These are phyloP conservation scores for Aphidius colemani DNA, from an alignment of 2,888 invertebrate species.

Conservation along the genomic window DNA sequence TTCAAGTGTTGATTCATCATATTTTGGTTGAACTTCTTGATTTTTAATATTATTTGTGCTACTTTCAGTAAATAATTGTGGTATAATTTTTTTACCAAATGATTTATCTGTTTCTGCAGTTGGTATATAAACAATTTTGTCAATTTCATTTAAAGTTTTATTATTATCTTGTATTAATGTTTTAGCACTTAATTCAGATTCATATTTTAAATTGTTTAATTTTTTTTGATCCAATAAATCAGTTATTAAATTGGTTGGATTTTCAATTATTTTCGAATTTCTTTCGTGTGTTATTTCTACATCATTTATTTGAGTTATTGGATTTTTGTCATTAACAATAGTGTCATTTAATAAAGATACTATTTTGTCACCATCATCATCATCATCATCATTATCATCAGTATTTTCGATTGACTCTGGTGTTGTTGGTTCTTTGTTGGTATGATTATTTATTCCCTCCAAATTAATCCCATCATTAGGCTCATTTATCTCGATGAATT, in stretches of 20 bases:
- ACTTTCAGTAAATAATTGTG: conserved; percentile 43
- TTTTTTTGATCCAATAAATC: conserved; percentile 28
- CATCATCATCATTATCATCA: neutral
- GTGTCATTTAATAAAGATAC: conserved; percentile 50
- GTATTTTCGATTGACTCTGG: conserved; percentile 19
- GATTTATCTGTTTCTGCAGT: conserved; percentile 1
- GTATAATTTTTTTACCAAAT: conserved; percentile 32
- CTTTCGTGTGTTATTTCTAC: conserved; percentile 23
- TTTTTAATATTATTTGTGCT: conserved; percentile 12
- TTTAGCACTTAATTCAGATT: conserved; percentile 35
- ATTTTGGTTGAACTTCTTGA: conserved; percentile 27
- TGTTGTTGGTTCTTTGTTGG: conserved; percentile 26
- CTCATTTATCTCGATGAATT: neutral
- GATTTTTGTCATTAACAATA: conserved; percentile 41
- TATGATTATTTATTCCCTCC: conserved; percentile 14
- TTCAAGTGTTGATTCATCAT: conserved; percentile 44
- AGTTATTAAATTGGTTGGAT: conserved; percentile 36
- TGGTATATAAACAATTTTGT: conserved; percentile 11
- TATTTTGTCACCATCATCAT: conserved; percentile 6
- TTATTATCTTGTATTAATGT: conserved; percentile 30
- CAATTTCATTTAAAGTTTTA: neutral
- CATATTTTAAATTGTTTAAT: conserved; percentile 39
- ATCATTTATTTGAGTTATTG: conserved; percentile 20
- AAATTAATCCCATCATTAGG: conserved; percentile 27
- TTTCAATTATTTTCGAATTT: conserved; percentile 16